Conservation (phyloP, 2,888 invertebrate species). For the Heterodera filipjevi region DNA sequence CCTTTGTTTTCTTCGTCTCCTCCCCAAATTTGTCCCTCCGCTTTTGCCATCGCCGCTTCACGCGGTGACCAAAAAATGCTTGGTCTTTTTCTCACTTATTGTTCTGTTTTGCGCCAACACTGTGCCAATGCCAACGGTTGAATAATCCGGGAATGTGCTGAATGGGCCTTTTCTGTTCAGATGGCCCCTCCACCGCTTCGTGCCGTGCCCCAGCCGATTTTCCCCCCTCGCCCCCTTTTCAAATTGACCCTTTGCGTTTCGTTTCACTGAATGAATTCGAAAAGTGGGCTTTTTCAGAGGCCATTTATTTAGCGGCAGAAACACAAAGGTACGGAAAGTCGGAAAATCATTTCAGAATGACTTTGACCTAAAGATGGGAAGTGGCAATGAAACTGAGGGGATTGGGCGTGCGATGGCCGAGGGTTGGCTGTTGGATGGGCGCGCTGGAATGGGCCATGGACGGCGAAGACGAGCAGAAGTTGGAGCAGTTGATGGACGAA, state of each 20-base stretch:
- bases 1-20: not conserved
- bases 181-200: not conserved
- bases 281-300: constrained; percentile 13
- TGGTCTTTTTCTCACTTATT: not conserved
- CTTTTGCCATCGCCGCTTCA: constrained; percentile 6
- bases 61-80: constrained; percentile 3
- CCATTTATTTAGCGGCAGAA: constrained; percentile 18
- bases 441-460: constrained; percentile 17
- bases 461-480: not conserved
- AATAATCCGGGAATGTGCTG: not conserved
- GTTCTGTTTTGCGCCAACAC: constrained; percentile 7
- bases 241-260: not conserved
- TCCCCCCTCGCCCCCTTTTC: not conserved
- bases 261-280: not conserved
- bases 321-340: not conserved
- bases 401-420: constrained; percentile 14
- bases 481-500: not conserved
- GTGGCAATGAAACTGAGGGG: not conserved
- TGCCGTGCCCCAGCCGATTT: not conserved
- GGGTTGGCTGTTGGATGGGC: constrained; percentile 9
- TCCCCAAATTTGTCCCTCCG: constrained; percentile 13
- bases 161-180: no score
- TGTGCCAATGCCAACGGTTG: not conserved
- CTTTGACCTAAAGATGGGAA: not conserved
- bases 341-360: not conserved